These are phyloP conservation scores for Stigmatopora nigra DNA, from an alignment of 2,113 vertebrate genomes.

Conservation along the genomic window DNA sequence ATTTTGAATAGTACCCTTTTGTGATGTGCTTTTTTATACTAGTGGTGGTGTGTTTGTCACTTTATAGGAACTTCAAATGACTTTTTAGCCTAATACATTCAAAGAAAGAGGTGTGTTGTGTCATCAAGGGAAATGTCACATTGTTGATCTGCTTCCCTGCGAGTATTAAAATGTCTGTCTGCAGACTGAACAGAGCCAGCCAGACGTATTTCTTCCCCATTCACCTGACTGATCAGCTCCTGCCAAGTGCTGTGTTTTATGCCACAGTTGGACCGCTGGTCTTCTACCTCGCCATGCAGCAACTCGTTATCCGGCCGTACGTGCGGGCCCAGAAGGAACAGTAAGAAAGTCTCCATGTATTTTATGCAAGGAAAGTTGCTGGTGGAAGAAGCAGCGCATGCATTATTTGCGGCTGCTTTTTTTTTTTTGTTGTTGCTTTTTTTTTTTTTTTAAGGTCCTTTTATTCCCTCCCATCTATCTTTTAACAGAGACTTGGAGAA, in stretches of 20 bases:
- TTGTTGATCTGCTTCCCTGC: neutral
- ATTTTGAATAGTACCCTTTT: no score
- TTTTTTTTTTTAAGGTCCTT: slow-evolving; percentile 42
- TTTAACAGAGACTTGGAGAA: slow-evolving; percentile 86
- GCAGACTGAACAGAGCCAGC: slow-evolving; percentile 91
- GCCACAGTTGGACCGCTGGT: slow-evolving; percentile 92
- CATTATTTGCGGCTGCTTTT: slow-evolving; percentile 31
- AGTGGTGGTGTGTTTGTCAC: no score
- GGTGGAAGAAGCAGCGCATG: slow-evolving; percentile 11
- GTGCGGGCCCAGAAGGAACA: slow-evolving; percentile 87
- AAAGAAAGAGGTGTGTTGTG: neutral
- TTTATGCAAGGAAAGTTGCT: slow-evolving; percentile 29
- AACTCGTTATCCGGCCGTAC: slow-evolving; percentile 90
- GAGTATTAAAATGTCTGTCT: slow-evolving; percentile 13
- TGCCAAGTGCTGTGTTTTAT: slow-evolving; percentile 94
- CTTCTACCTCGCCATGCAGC: slow-evolving; percentile 86
- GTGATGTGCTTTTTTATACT: no score
- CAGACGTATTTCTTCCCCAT: slow-evolving; percentile 98
- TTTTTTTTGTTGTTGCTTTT: slow-evolving; percentile 15
- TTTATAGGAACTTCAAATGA: no score
- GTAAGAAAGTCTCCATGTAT: slow-evolving; percentile 69
- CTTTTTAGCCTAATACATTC: neutral
- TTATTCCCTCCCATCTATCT: slow-evolving; percentile 13
- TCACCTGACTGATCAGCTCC: slow-evolving; percentile 93
- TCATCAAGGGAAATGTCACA: neutral